Evolutionary conservation across 1,140 invertebrate species (phyloP).

Genomic region (Hylyphantes graminicola): DNA sequence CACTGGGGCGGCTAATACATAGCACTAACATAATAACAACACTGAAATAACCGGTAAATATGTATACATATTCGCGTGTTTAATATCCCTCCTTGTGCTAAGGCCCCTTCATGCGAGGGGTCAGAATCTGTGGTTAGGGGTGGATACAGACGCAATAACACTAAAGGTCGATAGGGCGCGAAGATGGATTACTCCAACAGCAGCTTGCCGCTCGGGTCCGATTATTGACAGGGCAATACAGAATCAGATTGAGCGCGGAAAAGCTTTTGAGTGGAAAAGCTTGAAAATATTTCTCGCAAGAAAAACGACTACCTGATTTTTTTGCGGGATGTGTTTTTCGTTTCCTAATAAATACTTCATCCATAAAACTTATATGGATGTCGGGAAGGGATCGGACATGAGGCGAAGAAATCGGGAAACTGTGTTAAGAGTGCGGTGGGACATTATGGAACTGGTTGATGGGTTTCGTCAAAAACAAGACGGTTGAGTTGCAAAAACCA

Average conservation of each 20-base stretch:
- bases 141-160: constrained; percentile 59
- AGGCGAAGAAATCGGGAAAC: constrained; percentile 7
- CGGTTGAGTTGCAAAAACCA: too few relatives aligned
- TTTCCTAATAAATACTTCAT: constrained; percentile 47
- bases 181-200: constrained; percentile 50
- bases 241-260: constrained; percentile 58
- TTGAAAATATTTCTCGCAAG: constrained; percentile 35
- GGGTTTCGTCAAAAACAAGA: too few relatives aligned
- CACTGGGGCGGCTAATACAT: too few relatives aligned
- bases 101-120: not conserved
- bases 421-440: too few relatives aligned
- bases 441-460: too few relatives aligned
- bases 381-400: constrained; percentile 12
- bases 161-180: constrained; percentile 57
- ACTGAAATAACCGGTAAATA: too few relatives aligned
- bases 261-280: constrained; percentile 40
- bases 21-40: too few relatives aligned
- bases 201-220: constrained; percentile 49
- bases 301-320: constrained; percentile 50
- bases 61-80: too few relatives aligned
- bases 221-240: constrained; percentile 60
- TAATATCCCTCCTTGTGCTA: too few relatives aligned
- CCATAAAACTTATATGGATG: constrained; percentile 27
- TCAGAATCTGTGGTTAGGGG: constrained; percentile 11
- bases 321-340: constrained; percentile 6